Evolutionary conservation across 2,113 vertebrate genomes (phyloP), one percentile per base, ranked within the genome.

Genomic region (Zeus faber): DNA sequence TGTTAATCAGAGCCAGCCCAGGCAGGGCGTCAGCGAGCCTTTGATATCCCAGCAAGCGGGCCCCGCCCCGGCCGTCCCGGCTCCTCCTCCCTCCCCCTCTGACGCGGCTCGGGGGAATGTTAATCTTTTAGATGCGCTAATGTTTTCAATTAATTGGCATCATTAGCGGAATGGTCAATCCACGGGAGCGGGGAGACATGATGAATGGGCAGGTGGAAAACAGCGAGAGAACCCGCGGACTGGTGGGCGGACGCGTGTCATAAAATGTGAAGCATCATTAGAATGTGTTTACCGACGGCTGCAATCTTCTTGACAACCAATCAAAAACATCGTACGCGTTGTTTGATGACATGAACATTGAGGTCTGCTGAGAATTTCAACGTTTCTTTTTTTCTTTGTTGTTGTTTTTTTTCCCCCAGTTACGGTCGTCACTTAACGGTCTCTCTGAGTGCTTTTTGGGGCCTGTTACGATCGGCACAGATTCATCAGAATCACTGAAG

Each of bases 141-240:
- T 84, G 81, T 83, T 87, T 86, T 78, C 69, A 77, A 83, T 87
- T 89, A 90, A 87, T 81, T 82, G 86, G 80, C 79, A 67, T 88
- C 86, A 86, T 90, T 87, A 88, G 83, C 48, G 67, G 77, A 83
- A 75, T 60, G 33, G 74, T 71, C 67, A 24, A 77, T 72, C 81
- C 62, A 70, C 47, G 27, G n/a, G 59, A 58, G 77, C 71, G 68
- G 55, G 52, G 49, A 68, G 40, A 77, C 75, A 65, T 78, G 75
- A 75, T 77, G 46, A 83, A 87, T 77, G 78, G 57, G 51, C 61
- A 77, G 67, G 74, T 72, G 65, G 65, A 77, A 66, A 46, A 67
- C 27, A 47, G 54, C 27, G 16, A 20, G 18, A 20, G n/a, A 21
- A 25, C 57, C 47, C 62, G 71, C 76, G 69, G 58, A 76, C 54